Evolutionary conservation across 2,113 vertebrate species (phyloP).

Genomic region (Peromyscus californicus): DNA sequence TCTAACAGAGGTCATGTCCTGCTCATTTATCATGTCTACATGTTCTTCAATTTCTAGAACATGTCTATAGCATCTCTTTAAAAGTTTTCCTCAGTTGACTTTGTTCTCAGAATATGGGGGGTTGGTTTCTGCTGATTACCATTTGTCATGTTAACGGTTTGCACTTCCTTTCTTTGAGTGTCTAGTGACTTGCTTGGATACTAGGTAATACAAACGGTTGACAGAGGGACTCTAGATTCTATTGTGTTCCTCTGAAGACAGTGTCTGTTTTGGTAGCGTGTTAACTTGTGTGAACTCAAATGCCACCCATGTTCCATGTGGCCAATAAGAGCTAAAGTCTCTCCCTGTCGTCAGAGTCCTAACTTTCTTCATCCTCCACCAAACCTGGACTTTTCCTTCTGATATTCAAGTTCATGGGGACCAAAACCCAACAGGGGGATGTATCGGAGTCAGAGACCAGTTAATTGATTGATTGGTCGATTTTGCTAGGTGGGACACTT

Average conservation of each 20-base stretch:
- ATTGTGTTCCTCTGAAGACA: conserved; percentile 25
- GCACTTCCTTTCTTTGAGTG: not conserved
- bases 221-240: conserved; percentile 21
- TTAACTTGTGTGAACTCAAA: not conserved
- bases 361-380: not conserved
- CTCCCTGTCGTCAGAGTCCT: not conserved
- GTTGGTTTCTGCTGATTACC: not conserved
- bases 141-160: not conserved
- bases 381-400: conserved; percentile 28
- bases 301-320: not conserved
- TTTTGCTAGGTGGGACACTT: not conserved
- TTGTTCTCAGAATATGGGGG: not conserved
- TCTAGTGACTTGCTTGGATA: not conserved
- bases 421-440: not conserved
- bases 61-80: not conserved
- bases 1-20: not conserved
- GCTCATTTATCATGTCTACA: not conserved
- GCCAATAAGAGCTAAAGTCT: not conserved
- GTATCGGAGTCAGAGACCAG: not conserved
- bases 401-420: not conserved
- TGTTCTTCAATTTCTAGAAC: not conserved
- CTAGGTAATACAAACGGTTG: not conserved
- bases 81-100: not conserved
- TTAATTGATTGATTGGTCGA: not conserved
- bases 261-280: conserved; percentile 3